Evolutionary conservation across 92 coral and sea anemone species (phyloP).

Genomic region (Epizoanthus scotinus): DNA sequence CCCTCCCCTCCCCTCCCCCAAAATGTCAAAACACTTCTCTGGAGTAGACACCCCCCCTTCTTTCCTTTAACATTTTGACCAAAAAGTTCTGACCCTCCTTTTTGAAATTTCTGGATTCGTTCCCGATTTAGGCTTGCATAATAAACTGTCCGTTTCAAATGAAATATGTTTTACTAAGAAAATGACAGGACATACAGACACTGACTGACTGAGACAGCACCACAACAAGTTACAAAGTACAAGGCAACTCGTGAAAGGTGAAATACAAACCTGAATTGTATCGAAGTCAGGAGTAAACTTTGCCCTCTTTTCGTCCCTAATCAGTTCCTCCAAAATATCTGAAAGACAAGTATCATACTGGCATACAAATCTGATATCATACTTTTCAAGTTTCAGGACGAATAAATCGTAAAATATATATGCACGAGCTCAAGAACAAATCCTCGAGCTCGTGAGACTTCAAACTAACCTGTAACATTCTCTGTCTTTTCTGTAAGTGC

Average conservation of each 20-base stretch:
- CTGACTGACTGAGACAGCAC: no score
- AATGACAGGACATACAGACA: neutral
- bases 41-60: neutral
- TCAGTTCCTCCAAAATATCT: conserved; percentile 83
- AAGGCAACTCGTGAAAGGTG: neutral
- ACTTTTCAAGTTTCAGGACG: neutral
- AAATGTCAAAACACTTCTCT: neutral
- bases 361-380: neutral
- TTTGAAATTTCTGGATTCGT: no score
- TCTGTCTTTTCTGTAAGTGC: conserved; percentile 76
- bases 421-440: conserved; percentile 29
- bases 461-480: conserved; percentile 79
- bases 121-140: no score
- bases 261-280: conserved; percentile 78
- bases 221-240: neutral
- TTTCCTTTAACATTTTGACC: no score
- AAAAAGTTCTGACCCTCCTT: no score
- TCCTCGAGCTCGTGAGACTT: conserved; percentile 19
- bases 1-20: no score
- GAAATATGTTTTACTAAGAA: neutral
- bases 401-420: neutral
- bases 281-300: conserved; percentile 84
- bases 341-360: neutral
- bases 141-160: no score
- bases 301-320: conserved; percentile 90